Conservation (phyloP, 2,797 vertebrate species). For the Sebastes nivosus region DNA sequence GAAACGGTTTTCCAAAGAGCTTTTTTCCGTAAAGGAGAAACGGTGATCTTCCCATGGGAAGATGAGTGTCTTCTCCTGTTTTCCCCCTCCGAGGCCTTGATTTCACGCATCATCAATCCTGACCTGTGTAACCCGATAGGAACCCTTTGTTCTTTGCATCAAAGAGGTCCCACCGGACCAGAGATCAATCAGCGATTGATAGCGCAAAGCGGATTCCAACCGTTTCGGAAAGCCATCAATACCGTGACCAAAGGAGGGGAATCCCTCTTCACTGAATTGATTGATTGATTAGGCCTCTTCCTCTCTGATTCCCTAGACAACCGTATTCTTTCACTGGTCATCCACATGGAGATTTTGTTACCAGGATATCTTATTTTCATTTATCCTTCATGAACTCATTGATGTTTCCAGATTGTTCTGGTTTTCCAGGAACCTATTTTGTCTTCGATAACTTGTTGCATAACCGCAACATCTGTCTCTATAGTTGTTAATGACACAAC, state of each 20-base stretch:
- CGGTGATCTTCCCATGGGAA: conserved; percentile 13
- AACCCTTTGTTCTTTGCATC: conserved; percentile 68
- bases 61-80: conserved; percentile 22
- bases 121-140: conserved; percentile 68
- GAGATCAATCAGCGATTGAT: conserved; percentile 66
- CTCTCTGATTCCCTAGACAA: conserved; percentile 25
- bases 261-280: conserved; percentile 44
- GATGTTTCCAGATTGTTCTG: not conserved
- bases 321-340: not conserved
- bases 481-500: not conserved
- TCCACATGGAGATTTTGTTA: not conserved
- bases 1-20: conserved; percentile 9
- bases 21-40: conserved; percentile 2
- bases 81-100: conserved; percentile 35
- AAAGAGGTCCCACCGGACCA: conserved; percentile 60
- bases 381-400: not conserved
- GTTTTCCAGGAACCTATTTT: not conserved
- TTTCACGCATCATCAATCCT: conserved; percentile 71
- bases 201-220: conserved; percentile 42
- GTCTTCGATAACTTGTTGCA: not conserved
- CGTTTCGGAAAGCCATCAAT: conserved; percentile 33
- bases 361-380: not conserved
- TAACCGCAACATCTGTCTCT: not conserved
- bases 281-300: conserved; percentile 39
- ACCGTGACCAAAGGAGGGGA: conserved; percentile 49